Percentiles rank a stretch among this genome's conserved stretches.
These are phyloP conservation scores for Microctonus hyperodae DNA, from an alignment of 2,888 invertebrate genomes.

Conservation along the genomic window DNA sequence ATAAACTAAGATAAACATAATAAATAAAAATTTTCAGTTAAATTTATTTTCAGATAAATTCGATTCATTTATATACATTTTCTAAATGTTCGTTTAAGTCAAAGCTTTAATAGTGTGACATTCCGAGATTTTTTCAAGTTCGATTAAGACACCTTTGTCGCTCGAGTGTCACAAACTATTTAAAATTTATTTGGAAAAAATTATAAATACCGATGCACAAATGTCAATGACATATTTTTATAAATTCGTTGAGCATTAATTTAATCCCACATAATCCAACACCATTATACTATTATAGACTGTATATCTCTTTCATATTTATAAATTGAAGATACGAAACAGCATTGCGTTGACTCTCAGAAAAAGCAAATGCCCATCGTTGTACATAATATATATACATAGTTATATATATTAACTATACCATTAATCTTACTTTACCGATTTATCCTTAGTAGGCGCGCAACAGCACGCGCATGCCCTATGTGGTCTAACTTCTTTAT, in stretches of 20 bases:
- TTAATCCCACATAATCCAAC: not conserved
- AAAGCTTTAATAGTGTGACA: not conserved
- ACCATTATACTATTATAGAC: not conserved
- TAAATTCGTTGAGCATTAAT: not conserved
- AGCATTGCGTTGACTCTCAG: not conserved
- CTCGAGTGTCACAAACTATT: not conserved
- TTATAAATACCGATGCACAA: not conserved
- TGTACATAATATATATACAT: too few species aligned
- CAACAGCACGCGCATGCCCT: slow-evolving; percentile 52
- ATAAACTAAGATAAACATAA: not conserved
- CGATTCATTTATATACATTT: not conserved
- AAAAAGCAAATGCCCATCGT: not conserved
- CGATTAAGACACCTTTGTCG: not conserved
- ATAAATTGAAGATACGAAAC: not conserved
- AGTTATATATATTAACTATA: slow-evolving; percentile 33
- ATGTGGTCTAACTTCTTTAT: slow-evolving; percentile 55
- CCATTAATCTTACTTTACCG: slow-evolving; percentile 55
- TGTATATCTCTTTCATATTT: not conserved
- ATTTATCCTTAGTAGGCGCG: slow-evolving; percentile 51
- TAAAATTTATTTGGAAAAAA: not conserved
- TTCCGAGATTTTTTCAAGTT: not conserved
- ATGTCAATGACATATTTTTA: not conserved
- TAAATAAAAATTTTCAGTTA: not conserved
- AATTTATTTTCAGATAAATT: not conserved
- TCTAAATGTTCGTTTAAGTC: not conserved